Conservation (phyloP, 1,140 invertebrate genomes). For the Pogonognathellus flavescens region DNA sequence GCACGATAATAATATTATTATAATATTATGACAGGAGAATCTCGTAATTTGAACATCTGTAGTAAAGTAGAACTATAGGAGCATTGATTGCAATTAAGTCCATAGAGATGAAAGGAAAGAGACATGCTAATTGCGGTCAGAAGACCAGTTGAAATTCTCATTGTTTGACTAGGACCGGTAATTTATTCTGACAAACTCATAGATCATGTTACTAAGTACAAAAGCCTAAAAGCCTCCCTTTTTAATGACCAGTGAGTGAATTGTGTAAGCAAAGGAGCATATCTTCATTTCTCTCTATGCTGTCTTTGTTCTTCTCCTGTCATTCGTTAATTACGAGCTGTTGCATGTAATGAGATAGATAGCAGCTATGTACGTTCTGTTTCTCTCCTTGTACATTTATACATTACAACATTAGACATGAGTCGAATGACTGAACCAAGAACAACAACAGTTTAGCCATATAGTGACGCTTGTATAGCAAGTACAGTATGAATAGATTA, state of each 20-base stretch:
- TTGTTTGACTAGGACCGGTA: conserved; percentile 2
- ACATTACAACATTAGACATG: not conserved
- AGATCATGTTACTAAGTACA: conserved; percentile 37
- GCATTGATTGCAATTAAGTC: conserved; percentile 34
- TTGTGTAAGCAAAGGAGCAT: conserved; percentile 24
- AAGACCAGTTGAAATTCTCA: conserved; percentile 27
- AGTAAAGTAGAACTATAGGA: not conserved
- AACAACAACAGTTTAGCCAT: conserved; percentile 1
- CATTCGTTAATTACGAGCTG: conserved; percentile 49
- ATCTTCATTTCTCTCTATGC: conserved; percentile 36
- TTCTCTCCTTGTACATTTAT: not conserved
- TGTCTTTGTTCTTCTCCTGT: conserved; percentile 42
- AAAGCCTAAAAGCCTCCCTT: conserved; percentile 25
- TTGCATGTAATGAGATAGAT: conserved; percentile 37
- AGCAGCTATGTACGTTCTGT: not conserved
- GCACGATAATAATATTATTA: too few species aligned
- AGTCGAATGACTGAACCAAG: not conserved
- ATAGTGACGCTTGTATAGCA: too few species aligned
- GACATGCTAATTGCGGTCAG: conserved; percentile 32
- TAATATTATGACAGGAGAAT: too few species aligned
- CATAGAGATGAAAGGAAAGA: not conserved
- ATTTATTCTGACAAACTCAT: conserved; percentile 32
- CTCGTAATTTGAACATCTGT: too few species aligned
- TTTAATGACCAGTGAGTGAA: conserved; percentile 25
- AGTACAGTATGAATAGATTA: conserved; percentile 21